A percentile compares a stretch with the other conserved stretches of the same genome.
phyloP scores from a whole-genome alignment of 1,140 invertebrate species.

The Pomacea maculata region DNA sequence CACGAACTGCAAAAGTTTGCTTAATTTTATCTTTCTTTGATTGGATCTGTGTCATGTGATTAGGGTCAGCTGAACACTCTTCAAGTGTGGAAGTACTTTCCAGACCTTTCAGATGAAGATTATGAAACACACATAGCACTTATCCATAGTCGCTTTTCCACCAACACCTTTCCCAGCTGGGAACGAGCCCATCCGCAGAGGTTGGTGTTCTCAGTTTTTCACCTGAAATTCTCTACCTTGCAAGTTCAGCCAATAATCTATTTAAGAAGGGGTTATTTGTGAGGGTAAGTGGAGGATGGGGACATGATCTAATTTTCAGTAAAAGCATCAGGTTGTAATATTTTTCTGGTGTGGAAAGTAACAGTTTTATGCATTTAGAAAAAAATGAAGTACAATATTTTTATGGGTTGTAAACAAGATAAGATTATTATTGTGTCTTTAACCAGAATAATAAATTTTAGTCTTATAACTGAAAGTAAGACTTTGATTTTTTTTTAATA shows the following conservation, averaged over 20 bases:
- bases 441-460: no score
- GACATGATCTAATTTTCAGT: no score
- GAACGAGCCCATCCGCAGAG: constrained; percentile 98
- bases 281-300: no score
- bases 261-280: no score
- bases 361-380: background rate
- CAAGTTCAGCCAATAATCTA: no score
- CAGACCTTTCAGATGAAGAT: constrained; percentile 77
- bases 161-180: constrained; percentile 99
- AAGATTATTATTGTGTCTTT: no score
- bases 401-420: background rate
- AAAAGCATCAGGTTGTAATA: no score
- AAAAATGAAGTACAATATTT: background rate
- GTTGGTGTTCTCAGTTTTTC: constrained; percentile 64
- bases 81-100: constrained; percentile 90
- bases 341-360: background rate
- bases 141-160: constrained; percentile 97
- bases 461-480: no score
- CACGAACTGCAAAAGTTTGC: background rate
- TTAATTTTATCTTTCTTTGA: background rate
- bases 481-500: background rate
- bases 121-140: constrained; percentile 95
- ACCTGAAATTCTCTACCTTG: no score
- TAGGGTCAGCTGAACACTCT: constrained; percentile 92
- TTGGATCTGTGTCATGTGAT: constrained; percentile 25